Conservation (phyloP, 2,797 vertebrate species). For the Pangasius macronema region DNA sequence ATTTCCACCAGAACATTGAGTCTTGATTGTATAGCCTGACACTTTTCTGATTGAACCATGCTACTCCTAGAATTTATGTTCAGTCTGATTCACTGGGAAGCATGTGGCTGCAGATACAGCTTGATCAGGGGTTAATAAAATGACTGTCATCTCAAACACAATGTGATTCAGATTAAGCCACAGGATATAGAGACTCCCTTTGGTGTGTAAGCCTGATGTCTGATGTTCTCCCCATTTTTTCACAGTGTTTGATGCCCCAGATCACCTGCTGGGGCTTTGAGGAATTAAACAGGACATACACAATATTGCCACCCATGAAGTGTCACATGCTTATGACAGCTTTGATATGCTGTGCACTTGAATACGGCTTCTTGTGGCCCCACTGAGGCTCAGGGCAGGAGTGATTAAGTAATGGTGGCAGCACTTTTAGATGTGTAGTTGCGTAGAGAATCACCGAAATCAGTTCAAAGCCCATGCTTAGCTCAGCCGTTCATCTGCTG, state of each 20-base stretch:
- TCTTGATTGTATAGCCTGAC: constrained; percentile 48
- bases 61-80: constrained; percentile 29
- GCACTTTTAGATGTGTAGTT: constrained; percentile 82
- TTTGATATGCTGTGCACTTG: constrained; percentile 69
- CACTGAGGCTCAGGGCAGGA: constrained; percentile 75
- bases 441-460: constrained; percentile 68
- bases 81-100: constrained; percentile 54
- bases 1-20: constrained; percentile 45
- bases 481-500: constrained; percentile 73
- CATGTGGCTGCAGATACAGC: constrained; percentile 60
- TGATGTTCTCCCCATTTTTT: constrained; percentile 62
- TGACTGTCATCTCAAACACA: constrained; percentile 65
- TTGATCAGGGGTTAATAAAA: constrained; percentile 70
- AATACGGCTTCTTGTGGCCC: constrained; percentile 62
- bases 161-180: constrained; percentile 72
- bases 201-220: constrained; percentile 65
- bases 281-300: constrained; percentile 70
- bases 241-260: constrained; percentile 58
- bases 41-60: constrained; percentile 46
- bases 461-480: constrained; percentile 80
- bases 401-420: constrained; percentile 89
- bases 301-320: constrained; percentile 61
- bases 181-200: constrained; percentile 58
- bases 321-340: constrained; percentile 66
- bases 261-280: constrained; percentile 65